These are phyloP conservation scores for Patella vulgata DNA, from an alignment of 1,140 invertebrate species.

Conservation along the genomic window DNA sequence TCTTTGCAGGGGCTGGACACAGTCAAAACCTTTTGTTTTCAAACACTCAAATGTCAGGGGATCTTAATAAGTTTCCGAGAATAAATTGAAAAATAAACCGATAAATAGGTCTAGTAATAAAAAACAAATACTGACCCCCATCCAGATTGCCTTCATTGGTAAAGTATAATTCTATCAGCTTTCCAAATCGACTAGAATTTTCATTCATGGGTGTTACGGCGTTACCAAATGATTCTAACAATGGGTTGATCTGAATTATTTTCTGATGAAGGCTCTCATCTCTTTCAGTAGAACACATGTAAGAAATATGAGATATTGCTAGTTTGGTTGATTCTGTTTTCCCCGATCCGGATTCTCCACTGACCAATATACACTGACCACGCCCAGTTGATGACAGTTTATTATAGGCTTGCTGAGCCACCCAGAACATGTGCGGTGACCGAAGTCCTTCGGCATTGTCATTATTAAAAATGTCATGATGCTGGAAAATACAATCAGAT, in stretches of 20 bases:
- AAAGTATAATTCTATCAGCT: conserved; percentile 50
- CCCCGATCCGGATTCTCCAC: conserved; percentile 86
- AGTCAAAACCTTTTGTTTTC: no score
- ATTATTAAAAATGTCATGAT: conserved; percentile 19
- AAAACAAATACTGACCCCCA: conserved; percentile 46
- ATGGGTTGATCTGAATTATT: conserved; percentile 91
- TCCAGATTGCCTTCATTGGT: conserved; percentile 30
- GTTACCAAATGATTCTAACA: conserved; percentile 98
- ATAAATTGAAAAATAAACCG: no score
- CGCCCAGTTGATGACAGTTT: conserved; percentile 77
- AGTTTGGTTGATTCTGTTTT: conserved; percentile 55
- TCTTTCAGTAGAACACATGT: conserved; percentile 8
- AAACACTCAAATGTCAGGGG: no score
- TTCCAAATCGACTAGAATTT: conserved; percentile 94
- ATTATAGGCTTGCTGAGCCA: conserved; percentile 80
- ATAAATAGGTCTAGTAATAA: no score
- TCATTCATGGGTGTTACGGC: conserved; percentile 99
- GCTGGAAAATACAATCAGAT: conserved; percentile 9
- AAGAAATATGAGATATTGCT: conserved; percentile 39
- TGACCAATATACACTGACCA: conserved; percentile 90
- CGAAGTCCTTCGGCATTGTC: background rate
- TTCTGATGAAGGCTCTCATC: conserved; percentile 32
- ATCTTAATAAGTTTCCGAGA: no score
- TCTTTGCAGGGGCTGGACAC: no score
- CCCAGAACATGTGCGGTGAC: conserved; percentile 83